phyloP scores from a whole-genome alignment of 1,140 invertebrate genomes.

The Chrysoperla carnea region DNA sequence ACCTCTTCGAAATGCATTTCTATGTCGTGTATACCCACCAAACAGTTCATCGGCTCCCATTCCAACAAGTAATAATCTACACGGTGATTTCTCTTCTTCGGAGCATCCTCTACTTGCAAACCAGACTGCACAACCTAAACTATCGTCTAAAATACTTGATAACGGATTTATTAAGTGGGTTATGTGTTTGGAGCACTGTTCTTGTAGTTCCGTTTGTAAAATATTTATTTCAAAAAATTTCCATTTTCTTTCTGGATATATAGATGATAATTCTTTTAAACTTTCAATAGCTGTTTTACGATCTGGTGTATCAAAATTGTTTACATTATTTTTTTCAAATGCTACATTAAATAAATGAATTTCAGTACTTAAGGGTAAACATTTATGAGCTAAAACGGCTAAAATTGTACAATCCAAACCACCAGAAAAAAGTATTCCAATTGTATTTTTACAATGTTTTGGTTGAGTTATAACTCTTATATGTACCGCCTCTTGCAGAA shows the following conservation, averaged over 20 bases:
- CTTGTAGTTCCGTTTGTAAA: slow-evolving; percentile 42
- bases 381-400: slow-evolving; percentile 59
- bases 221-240: slow-evolving; percentile 53
- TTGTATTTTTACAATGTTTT: slow-evolving; percentile 43
- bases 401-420: slow-evolving; percentile 88
- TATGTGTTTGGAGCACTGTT: slow-evolving; percentile 34
- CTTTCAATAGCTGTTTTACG: slow-evolving; percentile 58
- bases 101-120: slow-evolving; percentile 66
- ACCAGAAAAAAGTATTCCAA: slow-evolving; percentile 85
- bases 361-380: slow-evolving; percentile 41
- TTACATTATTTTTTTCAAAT: slow-evolving; percentile 42
- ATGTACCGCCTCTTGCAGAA: slow-evolving; percentile 43
- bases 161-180: slow-evolving; percentile 66
- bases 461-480: slow-evolving; percentile 43
- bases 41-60: slow-evolving; percentile 96
- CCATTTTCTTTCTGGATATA: slow-evolving; percentile 47
- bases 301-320: slow-evolving; percentile 57
- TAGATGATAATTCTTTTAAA: slow-evolving; percentile 45
- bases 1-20: slow-evolving; percentile 44
- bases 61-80: slow-evolving; percentile 67
- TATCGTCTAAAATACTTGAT: slow-evolving; percentile 86
- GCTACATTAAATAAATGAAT: slow-evolving; percentile 96
- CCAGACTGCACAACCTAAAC: slow-evolving; percentile 85
- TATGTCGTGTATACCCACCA: slow-evolving; percentile 82
- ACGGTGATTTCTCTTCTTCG: slow-evolving; percentile 35